Evolutionary conservation across 30 jellyfish, hydroid and myxozoan genomes (phyloP), one percentile per base, ranked within the genome.

Genomic region (Morbakka virulenta): DNA sequence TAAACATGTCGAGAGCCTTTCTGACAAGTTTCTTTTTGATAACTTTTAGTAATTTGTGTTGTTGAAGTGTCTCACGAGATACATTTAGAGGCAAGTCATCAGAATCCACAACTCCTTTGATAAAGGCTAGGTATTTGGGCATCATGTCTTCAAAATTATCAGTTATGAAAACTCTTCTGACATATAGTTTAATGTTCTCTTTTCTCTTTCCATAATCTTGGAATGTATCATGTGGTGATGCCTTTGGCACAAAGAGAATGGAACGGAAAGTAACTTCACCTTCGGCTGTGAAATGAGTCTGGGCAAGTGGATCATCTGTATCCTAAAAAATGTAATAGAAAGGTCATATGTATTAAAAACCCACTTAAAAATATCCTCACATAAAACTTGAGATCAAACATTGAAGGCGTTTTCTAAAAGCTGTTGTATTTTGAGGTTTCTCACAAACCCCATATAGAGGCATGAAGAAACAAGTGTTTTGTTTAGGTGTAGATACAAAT

Each of bases 71-170:
- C 64, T 95, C 99, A 85, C 99, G 99, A 26, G 98, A 90, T 1
- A 95, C 99, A 80, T 95, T 95, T 80, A 95, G 70, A 49, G 99
- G 99, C 75, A 95, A 69, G 41, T 95, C 99, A 80, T 95, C 99
- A 24, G 98, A 88, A 77, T 95, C 99, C 20, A 95, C 97, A 64
- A 95, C 94, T 0, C 99, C 99, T 51, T 77, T 76, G 83, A 95
- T 72, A 52, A 88, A 89, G 20, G 97, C 72, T 35, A 94, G 80
- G 62, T 88, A 95, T 62, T 95, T 89, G 24, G 99, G 99, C 96
- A 88, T 81, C 97, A 95, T 87, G 72, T 82, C 95, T 47, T 87
- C 94, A 78, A 89, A 87, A 64, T 87, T 94, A 77, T 87, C 97
- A 29, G 97, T 94, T 89, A 95, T 95, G 87, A 87, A 89, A 2